Evolutionary conservation across 2,113 vertebrate species (phyloP), one percentile per base, ranked within the genome.

Genomic region (Neoarius graeffei): DNA sequence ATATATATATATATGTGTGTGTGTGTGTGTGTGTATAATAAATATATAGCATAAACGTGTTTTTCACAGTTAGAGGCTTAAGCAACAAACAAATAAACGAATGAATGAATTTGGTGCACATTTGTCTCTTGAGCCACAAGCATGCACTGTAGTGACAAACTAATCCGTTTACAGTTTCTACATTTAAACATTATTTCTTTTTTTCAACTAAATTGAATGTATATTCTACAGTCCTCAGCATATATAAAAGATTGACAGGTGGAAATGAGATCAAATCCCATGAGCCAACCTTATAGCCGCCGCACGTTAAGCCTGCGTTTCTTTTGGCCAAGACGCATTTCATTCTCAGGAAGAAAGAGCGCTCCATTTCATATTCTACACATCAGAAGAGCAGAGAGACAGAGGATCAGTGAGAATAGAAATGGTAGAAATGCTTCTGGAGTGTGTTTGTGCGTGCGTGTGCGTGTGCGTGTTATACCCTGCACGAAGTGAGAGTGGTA

Each of bases 241-340:
- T 25, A n/a, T 4, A 54, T 13, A 10, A 10, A 57, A 14, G 15
- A 9, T 59, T 57, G 19, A 4, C 52, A 81, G 7, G 54, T 15
- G 5, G 19, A 30, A 80, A 81, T 7, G 54, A 42, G 50, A 82
- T 57, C 27, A 27, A 17, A 19, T 25, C 5, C 67, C 3, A 57
- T 2, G 4, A 20, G 13, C 84, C 19, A 84, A 99, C 98, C 98
- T 99, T 99, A 93, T 99, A 99, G 62, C 98, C 98, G 14, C 98
- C 98, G 62, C 98, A 99, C 62, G 98, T 99, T 60, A 99, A 96
- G 1, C 98, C 98, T 14, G 98, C 98, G 0, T 99, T 99, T 91
- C 98, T 95, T 95, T 99, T 99, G 54, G 98, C 98, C 17, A 99
- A 93, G 83, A 99, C 98, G 76, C 98, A 99, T 90, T 99, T 99